Evolutionary conservation across 2,113 vertebrate genomes (phyloP).

Genomic region (human): DNA sequence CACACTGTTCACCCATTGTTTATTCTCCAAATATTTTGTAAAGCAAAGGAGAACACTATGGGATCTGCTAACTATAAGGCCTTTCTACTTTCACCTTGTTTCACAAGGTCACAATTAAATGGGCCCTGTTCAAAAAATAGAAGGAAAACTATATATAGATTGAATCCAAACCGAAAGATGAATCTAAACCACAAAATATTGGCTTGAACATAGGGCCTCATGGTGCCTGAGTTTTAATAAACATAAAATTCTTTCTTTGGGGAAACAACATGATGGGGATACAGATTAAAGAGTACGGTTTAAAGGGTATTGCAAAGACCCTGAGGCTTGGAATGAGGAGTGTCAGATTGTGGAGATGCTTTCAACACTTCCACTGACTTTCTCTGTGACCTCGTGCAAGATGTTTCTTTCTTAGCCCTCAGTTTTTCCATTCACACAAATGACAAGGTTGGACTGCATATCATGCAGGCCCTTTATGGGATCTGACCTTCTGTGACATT

Average conservation of each 20-base stretch:
- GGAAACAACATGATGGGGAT: not conserved
- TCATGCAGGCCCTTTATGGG: not conserved
- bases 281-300: not conserved
- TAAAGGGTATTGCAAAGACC: not conserved
- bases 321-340: not conserved
- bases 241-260: not conserved
- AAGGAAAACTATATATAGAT: not conserved
- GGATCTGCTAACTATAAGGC: not conserved
- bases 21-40: slow-evolving; percentile 46
- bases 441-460: not conserved
- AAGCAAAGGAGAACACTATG: not conserved
- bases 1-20: not conserved
- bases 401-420: not conserved
- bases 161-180: not conserved
- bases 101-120: slow-evolving; percentile 43
- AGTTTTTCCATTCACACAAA: slow-evolving; percentile 44
- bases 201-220: not conserved
- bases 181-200: not conserved
- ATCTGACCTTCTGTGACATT: slow-evolving; percentile 40
- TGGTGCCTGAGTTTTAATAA: not conserved
- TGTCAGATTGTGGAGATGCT: not conserved
- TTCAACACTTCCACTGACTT: not conserved
- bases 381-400: not conserved
- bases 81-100: slow-evolving; percentile 14
- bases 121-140: not conserved